Evolutionary conservation across 1,140 invertebrate species (phyloP).

Genomic region (Aphaenogaster ashmeadi): DNA sequence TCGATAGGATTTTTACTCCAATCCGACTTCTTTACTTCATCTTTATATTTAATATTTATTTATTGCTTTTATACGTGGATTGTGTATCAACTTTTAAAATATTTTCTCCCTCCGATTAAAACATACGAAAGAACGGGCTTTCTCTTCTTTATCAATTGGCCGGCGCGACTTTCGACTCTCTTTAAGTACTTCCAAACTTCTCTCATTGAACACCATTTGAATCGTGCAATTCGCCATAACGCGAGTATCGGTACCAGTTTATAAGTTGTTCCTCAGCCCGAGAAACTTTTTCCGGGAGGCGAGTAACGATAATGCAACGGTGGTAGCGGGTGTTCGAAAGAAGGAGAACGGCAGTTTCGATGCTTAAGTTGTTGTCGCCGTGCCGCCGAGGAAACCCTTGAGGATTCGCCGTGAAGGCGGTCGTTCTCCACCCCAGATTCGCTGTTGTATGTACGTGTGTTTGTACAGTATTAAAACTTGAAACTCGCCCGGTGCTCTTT

Average conservation of each 20-base stretch:
- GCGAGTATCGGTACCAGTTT: constrained; percentile 54
- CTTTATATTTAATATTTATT: neutral
- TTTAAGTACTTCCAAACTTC: constrained; percentile 63
- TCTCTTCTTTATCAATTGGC: constrained; percentile 50
- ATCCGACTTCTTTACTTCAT: neutral
- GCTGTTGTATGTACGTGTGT: constrained; percentile 66
- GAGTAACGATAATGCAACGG: constrained; percentile 69
- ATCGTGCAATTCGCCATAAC: constrained; percentile 54
- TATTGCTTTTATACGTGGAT: neutral
- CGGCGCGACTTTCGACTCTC: constrained; percentile 45
- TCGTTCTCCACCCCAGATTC: constrained; percentile 43
- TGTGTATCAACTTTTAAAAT: neutral
- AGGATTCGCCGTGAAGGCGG: constrained; percentile 47
- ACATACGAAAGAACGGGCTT: neutral
- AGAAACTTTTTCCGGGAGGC: constrained; percentile 32
- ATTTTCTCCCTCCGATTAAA: constrained; percentile 14
- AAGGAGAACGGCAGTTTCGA: constrained; percentile 66
- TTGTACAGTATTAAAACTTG: constrained; percentile 77
- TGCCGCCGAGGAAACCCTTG: constrained; percentile 52
- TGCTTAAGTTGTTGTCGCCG: constrained; percentile 67
- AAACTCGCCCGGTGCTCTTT: constrained; percentile 49
- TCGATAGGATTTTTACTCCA: neutral
- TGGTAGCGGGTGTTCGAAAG: constrained; percentile 60
- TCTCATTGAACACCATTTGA: constrained; percentile 66
- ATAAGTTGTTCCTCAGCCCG: constrained; percentile 55